Percentiles rank a stretch among this genome's conserved stretches.
Evolutionary conservation across 2,888 invertebrate species (phyloP).

Genomic region (Phlogophora meticulosa): DNA sequence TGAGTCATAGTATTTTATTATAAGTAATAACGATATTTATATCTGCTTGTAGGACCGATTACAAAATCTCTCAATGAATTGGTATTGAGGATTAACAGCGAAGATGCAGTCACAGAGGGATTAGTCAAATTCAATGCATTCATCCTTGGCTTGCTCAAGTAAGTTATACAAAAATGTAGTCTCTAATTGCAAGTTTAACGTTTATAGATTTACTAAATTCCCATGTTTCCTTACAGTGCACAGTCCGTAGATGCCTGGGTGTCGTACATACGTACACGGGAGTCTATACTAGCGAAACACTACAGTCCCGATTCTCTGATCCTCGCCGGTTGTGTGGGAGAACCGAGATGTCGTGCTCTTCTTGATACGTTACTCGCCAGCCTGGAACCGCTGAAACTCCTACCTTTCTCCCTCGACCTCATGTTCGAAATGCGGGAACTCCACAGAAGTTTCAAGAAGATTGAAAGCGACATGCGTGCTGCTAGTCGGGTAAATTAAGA

Average conservation of each 20-base stretch:
- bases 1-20: neutral
- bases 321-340: conserved; percentile 91
- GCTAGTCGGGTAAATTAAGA: conserved; percentile 85
- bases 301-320: conserved; percentile 95
- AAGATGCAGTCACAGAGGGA: conserved; percentile 95
- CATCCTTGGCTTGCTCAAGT: conserved; percentile 96
- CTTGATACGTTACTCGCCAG: conserved; percentile 94
- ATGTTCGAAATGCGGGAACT: conserved; percentile 95
- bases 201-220: neutral
- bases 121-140: conserved; percentile 97
- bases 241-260: conserved; percentile 98
- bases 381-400: conserved; percentile 94
- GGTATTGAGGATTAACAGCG: conserved; percentile 95
- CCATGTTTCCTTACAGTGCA: conserved; percentile 88
- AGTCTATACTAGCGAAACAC: conserved; percentile 95
- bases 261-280: conserved; percentile 96
- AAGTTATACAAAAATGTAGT: conserved; percentile 76
- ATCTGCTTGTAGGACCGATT: conserved; percentile 92
- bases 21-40: neutral
- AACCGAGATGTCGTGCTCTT: conserved; percentile 91
- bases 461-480: conserved; percentile 91
- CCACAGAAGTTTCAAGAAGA: conserved; percentile 94
- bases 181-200: neutral
- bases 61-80: conserved; percentile 96
- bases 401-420: conserved; percentile 95